Evolutionary conservation across 2,888 invertebrate genomes (phyloP).

Genomic region (Standfussiana lucernea): DNA sequence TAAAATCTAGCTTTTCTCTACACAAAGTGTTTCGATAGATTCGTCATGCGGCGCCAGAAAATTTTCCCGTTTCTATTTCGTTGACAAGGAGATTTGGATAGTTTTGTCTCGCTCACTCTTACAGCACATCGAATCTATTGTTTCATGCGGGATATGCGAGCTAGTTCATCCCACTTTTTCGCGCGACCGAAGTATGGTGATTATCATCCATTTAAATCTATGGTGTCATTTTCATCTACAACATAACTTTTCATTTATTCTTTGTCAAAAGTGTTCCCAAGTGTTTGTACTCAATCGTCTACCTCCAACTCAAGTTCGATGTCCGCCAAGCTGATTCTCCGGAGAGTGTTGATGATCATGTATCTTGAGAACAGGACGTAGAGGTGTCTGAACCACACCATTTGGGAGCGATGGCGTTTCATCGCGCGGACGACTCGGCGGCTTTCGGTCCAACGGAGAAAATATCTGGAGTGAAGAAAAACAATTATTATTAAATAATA

Average conservation of each 20-base stretch:
- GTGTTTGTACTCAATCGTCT: slow-evolving; percentile 86
- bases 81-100: neutral
- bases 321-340: slow-evolving; percentile 93
- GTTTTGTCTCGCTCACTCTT: neutral
- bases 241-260: slow-evolving; percentile 23
- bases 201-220: neutral
- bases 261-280: slow-evolving; percentile 18
- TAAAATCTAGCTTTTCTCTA: slow-evolving; percentile 41
- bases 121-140: neutral
- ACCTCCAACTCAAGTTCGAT: slow-evolving; percentile 94
- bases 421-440: slow-evolving; percentile 93
- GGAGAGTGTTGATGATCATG: slow-evolving; percentile 96
- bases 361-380: slow-evolving; percentile 97
- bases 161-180: neutral
- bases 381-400: slow-evolving; percentile 98
- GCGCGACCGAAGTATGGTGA: neutral
- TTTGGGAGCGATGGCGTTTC: slow-evolving; percentile 96
- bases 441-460: slow-evolving; percentile 92
- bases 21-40: neutral
- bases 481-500: neutral
- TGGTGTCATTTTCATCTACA: slow-evolving; percentile 9
- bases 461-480: slow-evolving; percentile 89
- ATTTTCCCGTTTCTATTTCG: neutral
- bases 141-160: neutral
- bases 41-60: neutral